These are phyloP conservation scores for Pipistrellus nathusii DNA, from an alignment of 2,797 vertebrate species.

Conservation along the genomic window DNA sequence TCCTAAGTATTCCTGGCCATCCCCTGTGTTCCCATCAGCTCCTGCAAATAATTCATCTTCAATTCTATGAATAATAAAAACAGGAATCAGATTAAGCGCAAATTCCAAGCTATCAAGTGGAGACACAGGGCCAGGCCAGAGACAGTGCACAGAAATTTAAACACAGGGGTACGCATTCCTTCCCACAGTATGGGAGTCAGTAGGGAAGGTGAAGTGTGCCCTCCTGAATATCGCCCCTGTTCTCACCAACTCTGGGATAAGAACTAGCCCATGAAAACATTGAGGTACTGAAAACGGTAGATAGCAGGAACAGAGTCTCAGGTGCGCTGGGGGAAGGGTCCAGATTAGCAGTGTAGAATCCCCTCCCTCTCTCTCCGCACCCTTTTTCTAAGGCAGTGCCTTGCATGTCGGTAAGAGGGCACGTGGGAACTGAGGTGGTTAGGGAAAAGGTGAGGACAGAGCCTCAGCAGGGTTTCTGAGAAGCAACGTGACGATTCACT, in stretches of 20 bases:
- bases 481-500: background rate
- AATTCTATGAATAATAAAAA: background rate
- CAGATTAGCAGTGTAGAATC: background rate
- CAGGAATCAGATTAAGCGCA: background rate
- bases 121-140: background rate
- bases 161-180: background rate
- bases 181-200: background rate
- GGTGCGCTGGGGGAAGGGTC: background rate
- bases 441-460: background rate
- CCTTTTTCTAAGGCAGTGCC: background rate
- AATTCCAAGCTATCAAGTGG: background rate
- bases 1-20: background rate
- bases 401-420: background rate
- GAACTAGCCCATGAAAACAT: background rate
- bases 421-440: background rate
- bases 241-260: background rate
- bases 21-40: background rate
- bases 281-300: background rate
- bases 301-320: background rate
- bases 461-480: background rate
- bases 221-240: background rate
- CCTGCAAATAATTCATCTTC: background rate
- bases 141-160: background rate
- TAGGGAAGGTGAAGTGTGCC: background rate
- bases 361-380: background rate